These are phyloP conservation scores for Limnodromus scolopaceus DNA, from an alignment of 2,797 vertebrate species.

Conservation along the genomic window DNA sequence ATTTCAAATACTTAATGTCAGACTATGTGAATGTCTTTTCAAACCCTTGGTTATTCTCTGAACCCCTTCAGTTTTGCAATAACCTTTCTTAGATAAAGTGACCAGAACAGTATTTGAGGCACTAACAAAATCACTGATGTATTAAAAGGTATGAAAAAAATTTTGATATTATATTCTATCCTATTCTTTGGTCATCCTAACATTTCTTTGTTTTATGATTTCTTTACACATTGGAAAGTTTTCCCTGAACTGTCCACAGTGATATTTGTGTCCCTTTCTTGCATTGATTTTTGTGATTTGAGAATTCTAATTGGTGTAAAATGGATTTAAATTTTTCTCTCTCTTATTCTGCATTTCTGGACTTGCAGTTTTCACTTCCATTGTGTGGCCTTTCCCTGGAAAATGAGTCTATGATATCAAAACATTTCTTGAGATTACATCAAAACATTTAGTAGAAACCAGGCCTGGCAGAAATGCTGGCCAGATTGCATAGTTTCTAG, in stretches of 20 bases:
- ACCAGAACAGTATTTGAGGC: neutral
- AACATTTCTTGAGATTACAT: constrained; percentile 1
- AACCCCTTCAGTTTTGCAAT: neutral
- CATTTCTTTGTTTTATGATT: neutral
- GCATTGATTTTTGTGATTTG: neutral
- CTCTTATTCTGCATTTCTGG: neutral
- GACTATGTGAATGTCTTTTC: neutral
- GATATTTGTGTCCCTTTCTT: neutral
- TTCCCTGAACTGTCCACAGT: neutral
- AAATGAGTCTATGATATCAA: neutral
- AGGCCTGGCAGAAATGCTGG: constrained; percentile 19
- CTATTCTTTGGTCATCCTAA: neutral
- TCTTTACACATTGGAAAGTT: neutral
- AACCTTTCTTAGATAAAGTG: neutral
- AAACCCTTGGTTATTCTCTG: neutral
- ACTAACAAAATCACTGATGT: neutral
- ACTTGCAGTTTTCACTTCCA: neutral
- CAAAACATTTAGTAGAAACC: neutral
- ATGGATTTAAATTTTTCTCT: neutral
- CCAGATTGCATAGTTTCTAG: neutral
- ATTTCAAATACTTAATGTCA: neutral
- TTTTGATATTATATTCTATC: neutral
- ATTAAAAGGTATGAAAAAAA: neutral
- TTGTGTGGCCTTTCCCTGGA: neutral
- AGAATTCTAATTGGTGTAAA: neutral